Conservation (phyloP, 2,888 invertebrate species). For the Bugula neritina region DNA sequence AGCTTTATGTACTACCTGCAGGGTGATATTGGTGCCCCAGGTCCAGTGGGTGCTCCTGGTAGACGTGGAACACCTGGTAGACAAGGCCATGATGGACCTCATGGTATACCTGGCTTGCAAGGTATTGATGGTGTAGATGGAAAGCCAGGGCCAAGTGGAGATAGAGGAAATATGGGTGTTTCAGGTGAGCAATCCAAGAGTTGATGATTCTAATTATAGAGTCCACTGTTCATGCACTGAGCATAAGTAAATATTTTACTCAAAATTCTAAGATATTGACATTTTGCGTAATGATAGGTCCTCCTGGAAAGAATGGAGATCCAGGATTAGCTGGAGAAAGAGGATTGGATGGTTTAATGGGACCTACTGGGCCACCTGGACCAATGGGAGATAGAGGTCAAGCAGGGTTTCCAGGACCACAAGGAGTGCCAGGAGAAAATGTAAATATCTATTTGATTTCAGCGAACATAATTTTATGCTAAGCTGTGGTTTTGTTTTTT, state of each 20-base stretch:
- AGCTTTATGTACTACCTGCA: conserved; percentile 1
- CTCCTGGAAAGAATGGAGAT: conserved; percentile 24
- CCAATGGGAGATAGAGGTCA: conserved; percentile 18
- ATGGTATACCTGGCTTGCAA: conserved; percentile 5
- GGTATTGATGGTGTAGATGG: conserved; percentile 20
- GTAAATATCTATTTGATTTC: neutral
- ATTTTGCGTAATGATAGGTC: too few species aligned
- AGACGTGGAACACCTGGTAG: neutral
- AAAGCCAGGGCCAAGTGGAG: neutral
- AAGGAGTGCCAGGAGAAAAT: neutral
- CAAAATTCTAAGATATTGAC: too few species aligned
- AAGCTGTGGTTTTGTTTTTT: too few species aligned
- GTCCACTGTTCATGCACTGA: too few species aligned
- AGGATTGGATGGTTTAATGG: conserved; percentile 17
- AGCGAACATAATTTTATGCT: too few species aligned
- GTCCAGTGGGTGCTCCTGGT: neutral
- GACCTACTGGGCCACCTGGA: conserved; percentile 5
- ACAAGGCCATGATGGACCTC: conserved; percentile 22
- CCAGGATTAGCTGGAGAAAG: conserved; percentile 19
- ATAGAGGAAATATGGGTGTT: conserved; percentile 1
- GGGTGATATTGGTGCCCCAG: neutral
- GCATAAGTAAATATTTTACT: too few species aligned
- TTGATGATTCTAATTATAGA: too few species aligned
- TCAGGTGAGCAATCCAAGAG: conserved; percentile 6
- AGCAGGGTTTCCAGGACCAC: conserved; percentile 21